Evolutionary conservation across 2,888 invertebrate genomes (phyloP), one percentile per base, ranked within the genome.

Genomic region (Eupelmus urozonus): DNA sequence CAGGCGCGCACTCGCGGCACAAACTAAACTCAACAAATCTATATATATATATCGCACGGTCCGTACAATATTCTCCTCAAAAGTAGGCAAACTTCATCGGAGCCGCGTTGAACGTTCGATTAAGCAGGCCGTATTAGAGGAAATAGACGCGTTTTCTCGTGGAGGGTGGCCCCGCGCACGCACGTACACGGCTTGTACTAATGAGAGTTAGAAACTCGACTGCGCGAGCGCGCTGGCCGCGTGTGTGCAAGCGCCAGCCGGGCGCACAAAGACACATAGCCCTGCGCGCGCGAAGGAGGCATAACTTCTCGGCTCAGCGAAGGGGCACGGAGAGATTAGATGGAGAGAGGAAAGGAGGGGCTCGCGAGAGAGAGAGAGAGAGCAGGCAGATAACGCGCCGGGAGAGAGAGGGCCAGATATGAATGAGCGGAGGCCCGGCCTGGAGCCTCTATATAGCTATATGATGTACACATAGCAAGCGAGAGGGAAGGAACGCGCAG

Each of bases 161-260:
- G n/a, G n/a, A n/a, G n/a, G n/a, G n/a, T n/a, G n/a, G n/a, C n/a
- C n/a, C n/a, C n/a, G n/a, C n/a, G n/a, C n/a, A n/a, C n/a, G n/a
- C n/a, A n/a, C n/a, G n/a, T n/a, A n/a, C n/a, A n/a, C n/a, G n/a
- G n/a, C n/a, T n/a, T n/a, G n/a, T n/a, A 34, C 59, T 59, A 67
- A 66, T 60, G 34, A 67, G 66, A 60, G 49, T 60, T 74, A 60
- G 51, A 18, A 74, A 29, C 59, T 16, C 60, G 62, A 67, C 66
- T 67, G 51, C 45, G 55, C 40, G 25, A 60, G n/a, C n/a, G n/a
- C n/a, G n/a, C n/a, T n/a, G n/a, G n/a, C n/a, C n/a, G n/a, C n/a
- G n/a, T n/a, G n/a, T n/a, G n/a, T n/a, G n/a, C n/a, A n/a, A n/a
- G n/a, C n/a, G n/a, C n/a, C n/a, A n/a, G 53, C 18, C n/a, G 34